Conservation (phyloP, 2,113 vertebrate genomes). For the Syngnathus typhle region DNA sequence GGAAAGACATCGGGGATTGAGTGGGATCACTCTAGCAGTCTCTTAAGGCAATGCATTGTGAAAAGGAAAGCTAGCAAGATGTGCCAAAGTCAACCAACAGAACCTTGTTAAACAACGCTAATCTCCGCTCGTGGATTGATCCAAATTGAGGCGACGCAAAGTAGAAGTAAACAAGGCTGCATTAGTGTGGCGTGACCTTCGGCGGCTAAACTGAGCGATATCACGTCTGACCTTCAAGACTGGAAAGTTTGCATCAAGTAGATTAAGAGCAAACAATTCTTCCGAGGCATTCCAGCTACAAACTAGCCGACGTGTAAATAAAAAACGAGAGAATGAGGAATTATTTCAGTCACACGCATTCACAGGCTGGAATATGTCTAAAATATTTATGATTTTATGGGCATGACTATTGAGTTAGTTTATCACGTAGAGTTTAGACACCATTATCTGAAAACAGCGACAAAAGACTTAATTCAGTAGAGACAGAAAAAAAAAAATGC, state of each 20-base stretch:
- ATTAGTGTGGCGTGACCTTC: not conserved
- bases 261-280: not conserved
- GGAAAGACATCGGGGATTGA: slow-evolving; percentile 38
- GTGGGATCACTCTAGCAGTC: slow-evolving; percentile 40
- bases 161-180: slow-evolving; percentile 25
- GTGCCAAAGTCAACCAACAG: slow-evolving; percentile 42
- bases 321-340: too few relatives aligned
- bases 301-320: not conserved
- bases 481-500: too few relatives aligned
- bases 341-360: too few relatives aligned
- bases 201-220: slow-evolving; percentile 1
- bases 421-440: not conserved
- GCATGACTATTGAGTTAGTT: not conserved
- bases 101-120: slow-evolving; percentile 53
- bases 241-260: not conserved
- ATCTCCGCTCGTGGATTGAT: slow-evolving; percentile 48
- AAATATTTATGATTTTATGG: not conserved
- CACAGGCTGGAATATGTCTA: too few relatives aligned
- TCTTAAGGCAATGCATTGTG: slow-evolving; percentile 41
- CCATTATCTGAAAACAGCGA: too few relatives aligned
- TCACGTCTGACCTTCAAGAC: slow-evolving; percentile 22
- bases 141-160: slow-evolving; percentile 14
- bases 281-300: not conserved
- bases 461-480: too few relatives aligned
- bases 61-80: slow-evolving; percentile 12